phyloP scores from a whole-genome alignment of 2,113 vertebrate species.

The Nesoenas mayeri region DNA sequence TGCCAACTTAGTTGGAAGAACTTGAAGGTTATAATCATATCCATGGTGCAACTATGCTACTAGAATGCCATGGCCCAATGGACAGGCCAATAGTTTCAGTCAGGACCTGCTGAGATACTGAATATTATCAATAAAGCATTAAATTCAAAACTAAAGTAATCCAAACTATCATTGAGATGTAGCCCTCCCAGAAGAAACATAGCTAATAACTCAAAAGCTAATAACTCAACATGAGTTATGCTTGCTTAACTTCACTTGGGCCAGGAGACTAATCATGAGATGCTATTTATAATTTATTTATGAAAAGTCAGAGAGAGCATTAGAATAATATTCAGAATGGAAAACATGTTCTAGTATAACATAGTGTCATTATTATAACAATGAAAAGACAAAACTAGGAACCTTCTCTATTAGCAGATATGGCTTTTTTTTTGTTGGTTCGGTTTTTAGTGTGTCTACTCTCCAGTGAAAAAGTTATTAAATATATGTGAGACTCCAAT shows the following conservation, averaged over 20 bases:
- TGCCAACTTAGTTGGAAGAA: background rate
- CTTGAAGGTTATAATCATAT: background rate
- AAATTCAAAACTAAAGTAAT: background rate
- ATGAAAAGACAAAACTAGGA: slow-evolving; percentile 8
- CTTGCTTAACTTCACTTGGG: slow-evolving; percentile 37
- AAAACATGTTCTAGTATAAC: background rate
- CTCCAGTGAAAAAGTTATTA: slow-evolving; percentile 7
- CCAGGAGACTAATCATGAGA: slow-evolving; percentile 44
- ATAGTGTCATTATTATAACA: background rate
- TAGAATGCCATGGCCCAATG: background rate
- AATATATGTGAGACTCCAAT: slow-evolving; percentile 31
- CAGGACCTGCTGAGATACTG: background rate
- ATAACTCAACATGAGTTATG: slow-evolving; percentile 12
- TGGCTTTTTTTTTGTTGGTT: background rate
- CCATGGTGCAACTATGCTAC: background rate
- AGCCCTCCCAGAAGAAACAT: slow-evolving; percentile 8
- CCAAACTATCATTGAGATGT: background rate
- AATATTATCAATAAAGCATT: background rate
- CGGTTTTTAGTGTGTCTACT: background rate
- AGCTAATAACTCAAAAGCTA: slow-evolving; percentile 14
- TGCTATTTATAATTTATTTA: slow-evolving; percentile 37
- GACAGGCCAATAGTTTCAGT: background rate
- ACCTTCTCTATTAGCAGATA: background rate
- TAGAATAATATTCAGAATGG: slow-evolving; percentile 11
- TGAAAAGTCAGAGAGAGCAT: slow-evolving; percentile 15